Evolutionary conservation across 2,888 invertebrate genomes (phyloP), one percentile per base, ranked within the genome.

Genomic region (Apamea crenata): DNA sequence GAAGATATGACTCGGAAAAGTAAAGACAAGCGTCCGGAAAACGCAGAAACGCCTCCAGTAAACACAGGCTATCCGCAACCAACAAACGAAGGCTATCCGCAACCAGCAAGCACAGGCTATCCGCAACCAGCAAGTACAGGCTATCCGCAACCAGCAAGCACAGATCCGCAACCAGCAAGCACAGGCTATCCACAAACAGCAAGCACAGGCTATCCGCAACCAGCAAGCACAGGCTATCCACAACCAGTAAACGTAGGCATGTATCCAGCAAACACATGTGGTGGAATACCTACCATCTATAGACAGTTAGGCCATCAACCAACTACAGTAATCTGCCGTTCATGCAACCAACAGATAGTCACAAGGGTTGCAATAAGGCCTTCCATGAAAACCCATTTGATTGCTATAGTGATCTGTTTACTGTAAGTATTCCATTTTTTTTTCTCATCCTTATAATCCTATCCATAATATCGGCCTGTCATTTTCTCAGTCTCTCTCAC

Each of bases 321-420:
- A 0, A 80, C 93, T 0, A 47, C 76, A 1, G 74, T 94, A 1
- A 92, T 93, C 18, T 97, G 97, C 83, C 95, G 93, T 4, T 94
- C 94, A 2, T 97, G 97, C 81, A 94, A 95, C 32, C 91, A 91
- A 14, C 94, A 93, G 32, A 93, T 97, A 1, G 89, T 95, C 18
- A 97, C 97, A 0, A 94, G 94, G 40, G 89, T 97, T 50, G 91
- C 93, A 83, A 89, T 87, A 61, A 95, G 91, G 78, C 90, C 97
- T 8, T 95, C 96, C 0, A 94, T 95, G 12, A 96, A 95, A 74
- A 97, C 97, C 1, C 97, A 97, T 91, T 88, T 97, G 16, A 94
- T 97, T 79, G 97, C 97, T 14, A 80, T 95, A 10, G 53, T 97
- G 0, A 91, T 97, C 18, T 97, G 97, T 87, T 32, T 95, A 18